Base-by-base conservation (phyloP, 2,888 invertebrate species). In the Masnerella sp. region DNA sequence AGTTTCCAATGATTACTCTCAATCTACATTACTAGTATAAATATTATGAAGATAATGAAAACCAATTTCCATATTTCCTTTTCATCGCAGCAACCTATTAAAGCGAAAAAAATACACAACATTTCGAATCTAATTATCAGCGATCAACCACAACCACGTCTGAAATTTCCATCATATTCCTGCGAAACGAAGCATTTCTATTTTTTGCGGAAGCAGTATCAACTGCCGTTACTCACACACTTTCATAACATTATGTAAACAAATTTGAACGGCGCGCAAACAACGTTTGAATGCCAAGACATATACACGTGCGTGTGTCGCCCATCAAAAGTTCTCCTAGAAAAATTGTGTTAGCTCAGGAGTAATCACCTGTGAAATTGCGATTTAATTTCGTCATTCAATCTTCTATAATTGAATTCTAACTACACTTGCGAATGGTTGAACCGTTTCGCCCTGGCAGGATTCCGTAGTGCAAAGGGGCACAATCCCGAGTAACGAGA, bases 351-450 rank as follows among this genome's bases (percentile, higher is more conserved):
- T 69, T 69, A 69, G 25, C 32, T 52, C n/a, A 59, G 32, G 30
- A 34, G 49, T 45, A 62, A 70, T 52, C 70, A 61, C 43, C 49
- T 56, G 30, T 51, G 54, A 62, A 64, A 62, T 62, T 49, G 62
- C 47, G 32, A 70, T 70, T 70, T 45, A 56, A 70, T 70, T 70
- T 51, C 28, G 36, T 45, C 54, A 70, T 62, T 70, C 58, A 64
- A 64, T 70, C 58, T 49, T 43, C 42, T 43, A 36, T 70, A 70
- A 70, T 70, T 70, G 54, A 70, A 70, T 61, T 70, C 47, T 61
- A 70, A 62, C 70, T 64, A 52, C 65, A 71, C 58, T 71, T 52
- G 52, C 58, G 14, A 64, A 45, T 64, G 51, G 62, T 43, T 40
- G 43, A 38, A 54, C 14, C 38, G 47, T 25, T 56, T 62, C 47